A percentile compares a stretch with the other conserved stretches of the same genome.
phyloP scores from a whole-genome alignment of 2,888 invertebrate genomes.

The Papilio demoleus region DNA sequence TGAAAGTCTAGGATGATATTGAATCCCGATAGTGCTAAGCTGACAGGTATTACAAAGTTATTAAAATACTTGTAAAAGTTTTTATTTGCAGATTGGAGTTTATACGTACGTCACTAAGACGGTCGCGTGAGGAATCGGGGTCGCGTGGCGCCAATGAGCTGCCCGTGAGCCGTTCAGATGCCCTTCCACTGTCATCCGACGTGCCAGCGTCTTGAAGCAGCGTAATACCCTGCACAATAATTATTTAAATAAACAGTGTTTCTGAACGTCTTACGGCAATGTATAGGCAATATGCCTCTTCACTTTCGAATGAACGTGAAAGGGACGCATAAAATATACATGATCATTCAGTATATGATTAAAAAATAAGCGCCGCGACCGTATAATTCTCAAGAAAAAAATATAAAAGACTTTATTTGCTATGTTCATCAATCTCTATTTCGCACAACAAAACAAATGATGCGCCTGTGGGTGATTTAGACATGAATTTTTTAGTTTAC shows the following conservation, averaged over 20 bases:
- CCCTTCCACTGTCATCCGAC: conserved; percentile 93
- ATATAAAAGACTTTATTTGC: background rate
- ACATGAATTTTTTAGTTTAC: conserved; percentile 1
- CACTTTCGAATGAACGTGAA: conserved; percentile 40
- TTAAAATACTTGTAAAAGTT: conserved; percentile 5
- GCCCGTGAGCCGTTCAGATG: conserved; percentile 91
- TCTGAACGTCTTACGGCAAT: conserved; percentile 41
- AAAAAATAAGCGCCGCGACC: background rate
- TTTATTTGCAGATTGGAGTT: conserved; percentile 43
- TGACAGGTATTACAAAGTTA: conserved; percentile 9
- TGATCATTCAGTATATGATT: background rate
- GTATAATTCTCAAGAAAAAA: background rate
- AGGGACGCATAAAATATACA: conserved; percentile 24
- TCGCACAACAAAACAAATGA: background rate
- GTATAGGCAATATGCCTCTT: conserved; percentile 12
- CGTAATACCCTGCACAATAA: conserved; percentile 86
- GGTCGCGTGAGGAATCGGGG: conserved; percentile 92
- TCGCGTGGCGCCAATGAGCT: conserved; percentile 89
- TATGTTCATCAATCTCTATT: background rate
- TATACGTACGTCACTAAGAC: conserved; percentile 92
- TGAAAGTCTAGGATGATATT: conserved; percentile 25
- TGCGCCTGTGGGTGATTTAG: background rate
- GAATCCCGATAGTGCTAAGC: conserved; percentile 31
- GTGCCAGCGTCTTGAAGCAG: conserved; percentile 91
- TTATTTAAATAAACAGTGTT: conserved; percentile 46